Percentiles rank a stretch among this genome's conserved stretches.
phyloP scores from a whole-genome alignment of 2,113 vertebrate genomes.

The Hylia prasina region DNA sequence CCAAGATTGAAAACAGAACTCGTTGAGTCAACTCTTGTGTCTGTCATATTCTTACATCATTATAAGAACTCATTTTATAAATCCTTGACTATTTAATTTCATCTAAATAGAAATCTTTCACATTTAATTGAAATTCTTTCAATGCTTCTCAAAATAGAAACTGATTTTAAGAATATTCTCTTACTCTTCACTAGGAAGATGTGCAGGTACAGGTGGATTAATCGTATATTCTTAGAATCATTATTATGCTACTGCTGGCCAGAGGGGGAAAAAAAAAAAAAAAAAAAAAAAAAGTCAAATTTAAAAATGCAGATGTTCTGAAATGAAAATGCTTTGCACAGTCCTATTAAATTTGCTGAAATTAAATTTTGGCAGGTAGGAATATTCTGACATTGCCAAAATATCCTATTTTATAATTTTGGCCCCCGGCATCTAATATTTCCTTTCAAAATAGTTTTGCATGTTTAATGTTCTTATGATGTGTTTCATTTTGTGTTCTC shows the following conservation, averaged over 20 bases:
- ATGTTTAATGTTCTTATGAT: conserved; percentile 14
- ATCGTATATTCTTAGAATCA: not conserved
- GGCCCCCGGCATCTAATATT: not conserved
- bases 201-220: not conserved
- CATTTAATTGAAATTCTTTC: not conserved
- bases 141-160: not conserved
- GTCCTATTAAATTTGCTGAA: not conserved
- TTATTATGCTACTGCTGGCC: not conserved
- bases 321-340: not conserved
- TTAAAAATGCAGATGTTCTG: not conserved
- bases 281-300: not conserved
- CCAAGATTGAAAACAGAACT: not conserved
- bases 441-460: conserved; percentile 16
- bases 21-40: not conserved
- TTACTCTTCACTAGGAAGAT: not conserved
- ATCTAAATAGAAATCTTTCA: not conserved
- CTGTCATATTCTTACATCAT: not conserved
- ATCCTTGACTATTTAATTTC: not conserved
- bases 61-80: not conserved
- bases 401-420: conserved; percentile 19
- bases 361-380: not conserved
- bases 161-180: not conserved
- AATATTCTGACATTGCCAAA: conserved; percentile 9
- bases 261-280: not conserved
- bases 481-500: conserved; percentile 38